Evolutionary conservation across 2,888 invertebrate genomes (phyloP).

Genomic region (Acleris emargana): DNA sequence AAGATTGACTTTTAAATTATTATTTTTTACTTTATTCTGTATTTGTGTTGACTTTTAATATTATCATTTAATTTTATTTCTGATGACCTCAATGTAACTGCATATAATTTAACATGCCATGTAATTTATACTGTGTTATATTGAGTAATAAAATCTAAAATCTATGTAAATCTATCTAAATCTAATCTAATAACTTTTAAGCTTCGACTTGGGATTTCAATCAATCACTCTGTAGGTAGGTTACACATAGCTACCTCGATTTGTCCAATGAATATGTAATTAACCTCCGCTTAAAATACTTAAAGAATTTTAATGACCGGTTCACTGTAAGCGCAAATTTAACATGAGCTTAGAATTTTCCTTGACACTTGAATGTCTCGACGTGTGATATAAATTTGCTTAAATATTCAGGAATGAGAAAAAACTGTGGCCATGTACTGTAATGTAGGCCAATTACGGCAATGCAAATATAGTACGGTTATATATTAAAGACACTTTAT

Average conservation of each 20-base stretch:
- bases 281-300: conserved; percentile 4
- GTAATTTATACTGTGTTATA: too few species aligned
- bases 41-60: too few species aligned
- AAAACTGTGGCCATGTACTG: background rate
- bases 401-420: background rate
- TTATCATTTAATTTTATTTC: too few species aligned
- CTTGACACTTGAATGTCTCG: conserved; percentile 2
- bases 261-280: conserved; percentile 11
- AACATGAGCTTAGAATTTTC: conserved; percentile 9
- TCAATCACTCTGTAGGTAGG: conserved; percentile 7
- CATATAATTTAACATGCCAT: too few species aligned
- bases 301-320: conserved; percentile 5
- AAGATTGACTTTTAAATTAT: too few species aligned
- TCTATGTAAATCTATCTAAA: too few species aligned
- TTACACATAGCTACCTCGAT: background rate
- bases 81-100: too few species aligned
- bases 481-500: too few species aligned
- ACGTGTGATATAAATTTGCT: conserved; percentile 2
- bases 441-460: background rate
- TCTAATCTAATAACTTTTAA: background rate
- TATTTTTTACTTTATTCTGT: too few species aligned
- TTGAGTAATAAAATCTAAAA: too few species aligned
- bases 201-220: background rate
- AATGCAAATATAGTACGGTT: too few species aligned
- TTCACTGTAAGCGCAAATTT: background rate